Evolutionary conservation across 2,888 invertebrate species (phyloP).

Genomic region (Corbicula japonica): DNA sequence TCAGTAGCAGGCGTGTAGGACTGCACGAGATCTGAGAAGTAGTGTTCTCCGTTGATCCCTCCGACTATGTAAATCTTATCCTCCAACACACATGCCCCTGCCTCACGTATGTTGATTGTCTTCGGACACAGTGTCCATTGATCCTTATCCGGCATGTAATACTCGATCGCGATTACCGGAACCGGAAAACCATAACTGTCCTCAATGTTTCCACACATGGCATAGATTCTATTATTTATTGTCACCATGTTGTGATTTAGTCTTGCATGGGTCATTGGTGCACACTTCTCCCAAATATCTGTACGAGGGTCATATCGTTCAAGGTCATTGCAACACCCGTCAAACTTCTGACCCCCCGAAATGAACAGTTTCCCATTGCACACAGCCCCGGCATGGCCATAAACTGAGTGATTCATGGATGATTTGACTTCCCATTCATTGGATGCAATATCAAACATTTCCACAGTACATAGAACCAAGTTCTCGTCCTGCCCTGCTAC

Average conservation of each 20-base stretch:
- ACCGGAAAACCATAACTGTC: slow-evolving; percentile 85
- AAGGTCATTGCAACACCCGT: slow-evolving; percentile 83
- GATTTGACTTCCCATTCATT: slow-evolving; percentile 85
- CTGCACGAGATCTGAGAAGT: slow-evolving; percentile 83
- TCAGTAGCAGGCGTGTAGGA: slow-evolving; percentile 80
- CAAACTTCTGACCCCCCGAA: slow-evolving; percentile 85
- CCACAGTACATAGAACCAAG: slow-evolving; percentile 85
- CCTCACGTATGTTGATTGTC: slow-evolving; percentile 83
- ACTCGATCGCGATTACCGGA: slow-evolving; percentile 83
- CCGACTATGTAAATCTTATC: slow-evolving; percentile 84
- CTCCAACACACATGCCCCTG: slow-evolving; percentile 82
- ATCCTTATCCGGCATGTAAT: slow-evolving; percentile 74
- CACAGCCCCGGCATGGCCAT: slow-evolving; percentile 84
- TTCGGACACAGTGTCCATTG: slow-evolving; percentile 84
- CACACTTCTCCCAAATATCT: slow-evolving; percentile 82
- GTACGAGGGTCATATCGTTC: slow-evolving; percentile 78
- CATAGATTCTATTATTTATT: slow-evolving; percentile 78
- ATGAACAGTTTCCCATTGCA: slow-evolving; percentile 81
- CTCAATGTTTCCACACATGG: slow-evolving; percentile 85
- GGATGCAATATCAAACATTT: slow-evolving; percentile 82
- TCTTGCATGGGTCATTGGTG: slow-evolving; percentile 81
- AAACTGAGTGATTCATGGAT: slow-evolving; percentile 82
- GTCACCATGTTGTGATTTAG: slow-evolving; percentile 84
- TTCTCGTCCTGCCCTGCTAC: slow-evolving; percentile 86
- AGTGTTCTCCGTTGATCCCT: slow-evolving; percentile 84